phyloP scores from a whole-genome alignment of 2,797 vertebrate genomes.

The Philypnodon macrostomus region DNA sequence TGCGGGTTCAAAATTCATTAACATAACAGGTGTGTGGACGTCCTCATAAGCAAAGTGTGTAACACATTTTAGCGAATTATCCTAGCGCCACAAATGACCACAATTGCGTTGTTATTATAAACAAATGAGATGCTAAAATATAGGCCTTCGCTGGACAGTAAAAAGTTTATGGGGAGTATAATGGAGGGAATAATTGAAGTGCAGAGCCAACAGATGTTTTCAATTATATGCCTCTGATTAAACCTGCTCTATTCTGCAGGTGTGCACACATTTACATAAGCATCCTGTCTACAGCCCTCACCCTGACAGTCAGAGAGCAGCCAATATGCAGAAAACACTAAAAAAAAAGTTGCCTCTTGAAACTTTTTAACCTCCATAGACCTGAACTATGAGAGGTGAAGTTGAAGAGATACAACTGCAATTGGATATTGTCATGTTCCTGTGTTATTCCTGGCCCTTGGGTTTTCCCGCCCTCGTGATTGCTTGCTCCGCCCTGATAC shows the following conservation, averaged over 20 bases:
- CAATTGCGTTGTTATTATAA: conserved; percentile 13
- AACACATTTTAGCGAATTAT: conserved; percentile 12
- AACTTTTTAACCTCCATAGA: no score
- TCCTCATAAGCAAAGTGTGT: conserved; percentile 3
- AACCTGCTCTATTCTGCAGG: conserved; percentile 1
- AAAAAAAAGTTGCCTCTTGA: no score
- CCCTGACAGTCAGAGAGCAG: neutral
- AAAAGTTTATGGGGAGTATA: conserved; percentile 8
- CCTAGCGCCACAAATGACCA: conserved; percentile 5
- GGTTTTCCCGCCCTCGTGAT: no score
- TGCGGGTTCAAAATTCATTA: neutral
- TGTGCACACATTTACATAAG: neutral
- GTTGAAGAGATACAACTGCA: no score
- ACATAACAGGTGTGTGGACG: conserved; percentile 8
- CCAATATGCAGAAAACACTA: neutral
- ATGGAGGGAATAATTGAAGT: conserved; percentile 6
- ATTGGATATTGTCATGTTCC: no score
- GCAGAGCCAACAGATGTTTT: conserved; percentile 5
- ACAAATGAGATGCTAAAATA: conserved; percentile 9
- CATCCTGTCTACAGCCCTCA: neutral
- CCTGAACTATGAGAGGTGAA: no score
- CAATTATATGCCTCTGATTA: neutral
- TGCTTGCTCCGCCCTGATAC: no score
- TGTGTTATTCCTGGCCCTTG: no score
- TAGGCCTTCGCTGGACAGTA: neutral